Conservation (phyloP, 2,888 invertebrate genomes). For the Eueremaeus valkanovi region DNA sequence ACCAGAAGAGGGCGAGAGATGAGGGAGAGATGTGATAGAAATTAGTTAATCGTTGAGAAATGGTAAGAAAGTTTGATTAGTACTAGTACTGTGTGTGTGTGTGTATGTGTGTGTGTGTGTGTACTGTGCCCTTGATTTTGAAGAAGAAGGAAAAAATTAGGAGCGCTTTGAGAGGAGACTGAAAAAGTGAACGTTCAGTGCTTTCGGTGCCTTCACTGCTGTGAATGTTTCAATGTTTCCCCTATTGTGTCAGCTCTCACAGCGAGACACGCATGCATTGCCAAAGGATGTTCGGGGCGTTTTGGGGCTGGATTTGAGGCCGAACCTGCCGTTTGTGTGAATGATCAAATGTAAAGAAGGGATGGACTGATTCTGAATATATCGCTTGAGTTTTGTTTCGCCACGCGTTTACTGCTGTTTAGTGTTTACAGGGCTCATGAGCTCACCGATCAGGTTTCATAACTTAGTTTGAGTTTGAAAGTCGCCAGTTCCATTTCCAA, state of each 20-base stretch:
- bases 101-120: too few species aligned
- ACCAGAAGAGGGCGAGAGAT: background rate
- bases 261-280: slow-evolving; percentile 34
- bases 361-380: slow-evolving; percentile 30
- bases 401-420: slow-evolving; percentile 24
- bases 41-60: slow-evolving; percentile 12
- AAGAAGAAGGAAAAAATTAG: slow-evolving; percentile 15
- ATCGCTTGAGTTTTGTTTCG: slow-evolving; percentile 22
- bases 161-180: background rate
- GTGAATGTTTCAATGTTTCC: slow-evolving; percentile 10
- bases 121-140: slow-evolving; percentile 26
- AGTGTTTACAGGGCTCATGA: slow-evolving; percentile 31
- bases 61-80: background rate
- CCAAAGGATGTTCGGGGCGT: slow-evolving; percentile 27
- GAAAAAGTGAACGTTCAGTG: background rate
- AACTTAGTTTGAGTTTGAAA: slow-evolving; percentile 21
- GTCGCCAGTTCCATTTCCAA: slow-evolving; percentile 1
- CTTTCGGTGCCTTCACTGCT: background rate
- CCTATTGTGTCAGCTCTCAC: slow-evolving; percentile 25
- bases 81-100: too few species aligned
- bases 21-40: slow-evolving; percentile 6
- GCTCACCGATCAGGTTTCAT: slow-evolving; percentile 23
- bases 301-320: background rate
- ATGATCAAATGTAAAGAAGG: slow-evolving; percentile 31
- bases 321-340: slow-evolving; percentile 27